These are phyloP conservation scores for Garra rufa DNA, from an alignment of 2,113 vertebrate genomes.

Conservation along the genomic window DNA sequence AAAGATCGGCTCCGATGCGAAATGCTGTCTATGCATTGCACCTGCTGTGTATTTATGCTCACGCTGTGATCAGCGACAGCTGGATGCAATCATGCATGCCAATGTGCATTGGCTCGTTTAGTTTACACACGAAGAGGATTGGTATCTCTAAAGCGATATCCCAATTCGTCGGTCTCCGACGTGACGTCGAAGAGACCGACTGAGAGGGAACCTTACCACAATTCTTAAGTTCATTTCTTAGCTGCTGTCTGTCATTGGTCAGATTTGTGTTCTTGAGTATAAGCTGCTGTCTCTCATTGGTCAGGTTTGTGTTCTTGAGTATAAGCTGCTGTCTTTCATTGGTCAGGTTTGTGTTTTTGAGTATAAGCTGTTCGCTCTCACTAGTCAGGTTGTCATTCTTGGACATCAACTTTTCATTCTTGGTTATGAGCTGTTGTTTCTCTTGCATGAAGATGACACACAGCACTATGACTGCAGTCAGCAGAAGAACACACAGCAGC, in stretches of 20 bases:
- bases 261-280: neutral
- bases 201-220: too few species aligned
- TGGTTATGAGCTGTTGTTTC: neutral
- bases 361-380: neutral
- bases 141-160: too few species aligned
- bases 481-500: constrained; percentile 35
- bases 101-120: too few species aligned
- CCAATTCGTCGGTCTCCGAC: too few species aligned
- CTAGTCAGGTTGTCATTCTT: neutral
- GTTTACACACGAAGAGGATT: too few species aligned
- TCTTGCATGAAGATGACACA: neutral
- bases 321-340: neutral
- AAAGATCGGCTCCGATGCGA: too few species aligned
- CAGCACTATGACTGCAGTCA: constrained; percentile 37
- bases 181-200: too few species aligned
- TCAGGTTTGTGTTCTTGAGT: neutral
- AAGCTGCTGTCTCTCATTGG: neutral
- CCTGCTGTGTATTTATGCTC: too few species aligned
- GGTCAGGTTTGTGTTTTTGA: neutral
- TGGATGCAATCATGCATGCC: too few species aligned
- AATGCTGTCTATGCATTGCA: too few species aligned
- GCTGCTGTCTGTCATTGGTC: neutral
- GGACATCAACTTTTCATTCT: neutral
- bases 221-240: too few species aligned
- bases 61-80: too few species aligned